Base-by-base conservation (phyloP, 2,888 invertebrate species). In the Alcis repandata region DNA sequence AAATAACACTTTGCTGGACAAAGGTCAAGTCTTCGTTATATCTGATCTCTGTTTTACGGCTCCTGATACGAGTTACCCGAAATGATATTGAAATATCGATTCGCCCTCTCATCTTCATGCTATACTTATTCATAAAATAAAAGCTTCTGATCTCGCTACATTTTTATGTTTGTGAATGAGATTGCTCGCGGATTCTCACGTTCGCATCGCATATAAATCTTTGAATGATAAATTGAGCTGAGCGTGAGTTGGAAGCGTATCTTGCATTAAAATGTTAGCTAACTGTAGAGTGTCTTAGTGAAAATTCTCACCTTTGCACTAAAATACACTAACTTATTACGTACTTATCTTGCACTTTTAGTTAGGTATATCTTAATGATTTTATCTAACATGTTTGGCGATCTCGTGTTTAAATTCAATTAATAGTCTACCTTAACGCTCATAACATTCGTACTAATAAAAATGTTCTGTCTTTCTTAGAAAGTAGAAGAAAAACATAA, bases 181-280 rank as follows among this genome's bases (percentile, higher is more conserved):
- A 78, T 78, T 78, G 76, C 76, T 74, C 65, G 69, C 69, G 71
- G 72, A 75, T 75, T 74, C 72, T 71, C 72, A 73, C 68, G 62
- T 69, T 74, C 74, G 61, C 67, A 69, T 76, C 70, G 70, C 63
- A 46, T 57, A 60, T 71, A 68, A 60, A 73, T 64, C 54, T 63
- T 65, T 53, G 63, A 63, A 45, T 60, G 62, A 60, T 65, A 69
- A 63, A 69, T 66, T 49, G 49, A 54, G 59, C 62, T 19, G 54
- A n/a, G 22, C 43, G 56, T 27, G 51, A 53, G 59, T 53, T 59
- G 59, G 41, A 63, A 59, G 52, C 41, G 48, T 54, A 45, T 40
- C 40, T 40, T 45, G 32, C 51, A 56, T 57, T 57, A 46, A 56
- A 49, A 36, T 56, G 17, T 51, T 11, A 38, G 22, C 33, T 43